A percentile compares a stretch with the other conserved stretches of the same genome.
Conservation (phyloP, 1,140 invertebrate species). For the Cyclina sinensis region DNA sequence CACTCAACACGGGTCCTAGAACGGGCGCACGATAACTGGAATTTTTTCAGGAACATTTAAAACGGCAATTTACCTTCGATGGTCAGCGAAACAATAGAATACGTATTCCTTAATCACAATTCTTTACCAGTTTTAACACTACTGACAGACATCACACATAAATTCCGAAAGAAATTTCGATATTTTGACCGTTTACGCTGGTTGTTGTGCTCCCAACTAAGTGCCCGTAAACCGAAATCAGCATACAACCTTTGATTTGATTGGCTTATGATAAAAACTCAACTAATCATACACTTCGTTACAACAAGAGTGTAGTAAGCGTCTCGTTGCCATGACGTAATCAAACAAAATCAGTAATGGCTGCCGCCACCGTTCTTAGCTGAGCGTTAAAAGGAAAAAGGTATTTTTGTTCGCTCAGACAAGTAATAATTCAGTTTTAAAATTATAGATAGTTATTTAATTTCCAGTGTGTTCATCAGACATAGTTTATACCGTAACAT, state of each 20-base stretch:
- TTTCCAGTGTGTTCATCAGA: too few relatives aligned
- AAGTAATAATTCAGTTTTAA: too few relatives aligned
- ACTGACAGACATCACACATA: neutral
- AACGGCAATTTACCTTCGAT: constrained; percentile 47
- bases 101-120: neutral
- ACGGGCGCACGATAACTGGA: too few relatives aligned
- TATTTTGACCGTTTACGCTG: constrained; percentile 61
- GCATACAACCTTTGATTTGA: constrained; percentile 43
- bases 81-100: constrained; percentile 38
- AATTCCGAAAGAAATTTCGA: neutral
- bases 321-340: constrained; percentile 78
- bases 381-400: neutral
- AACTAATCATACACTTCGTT: constrained; percentile 68
- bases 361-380: constrained; percentile 56
- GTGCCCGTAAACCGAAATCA: constrained; percentile 11
- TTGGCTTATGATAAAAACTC: constrained; percentile 56
- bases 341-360: constrained; percentile 78
- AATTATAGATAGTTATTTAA: too few relatives aligned
- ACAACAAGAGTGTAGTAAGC: neutral
- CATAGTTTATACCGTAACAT: too few relatives aligned
- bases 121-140: neutral
- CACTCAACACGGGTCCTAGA: too few relatives aligned
- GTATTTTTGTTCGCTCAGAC: neutral
- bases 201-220: constrained; percentile 68
- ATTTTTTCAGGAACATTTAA: too few relatives aligned